phyloP scores from a whole-genome alignment of 2,113 vertebrate genomes.

The Pungitius pungitius region DNA sequence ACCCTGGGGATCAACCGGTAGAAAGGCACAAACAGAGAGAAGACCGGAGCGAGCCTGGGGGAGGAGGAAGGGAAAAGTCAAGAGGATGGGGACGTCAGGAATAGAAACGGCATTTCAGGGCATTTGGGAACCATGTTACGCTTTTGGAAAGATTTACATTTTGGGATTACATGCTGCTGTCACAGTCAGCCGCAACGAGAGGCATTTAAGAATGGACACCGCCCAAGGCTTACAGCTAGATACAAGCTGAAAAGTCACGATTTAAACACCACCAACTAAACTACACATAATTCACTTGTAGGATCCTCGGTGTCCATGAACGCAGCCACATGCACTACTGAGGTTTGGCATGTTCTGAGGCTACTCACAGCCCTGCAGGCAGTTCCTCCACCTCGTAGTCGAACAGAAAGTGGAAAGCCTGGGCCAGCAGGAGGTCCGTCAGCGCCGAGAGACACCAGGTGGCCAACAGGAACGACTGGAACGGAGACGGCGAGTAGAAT shows the following conservation, averaged over 20 bases:
- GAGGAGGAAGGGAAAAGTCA: neutral
- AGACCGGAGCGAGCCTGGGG: slow-evolving; percentile 90
- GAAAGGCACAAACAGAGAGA: slow-evolving; percentile 96
- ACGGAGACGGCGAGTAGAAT: slow-evolving; percentile 1
- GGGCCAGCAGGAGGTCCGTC: slow-evolving; percentile 73
- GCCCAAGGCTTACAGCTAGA: slow-evolving; percentile 8
- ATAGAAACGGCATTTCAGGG: neutral
- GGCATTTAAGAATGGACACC: neutral
- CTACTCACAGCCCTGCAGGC: slow-evolving; percentile 81
- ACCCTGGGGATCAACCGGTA: slow-evolving; percentile 91
- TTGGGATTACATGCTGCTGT: neutral
- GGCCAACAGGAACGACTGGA: slow-evolving; percentile 80
- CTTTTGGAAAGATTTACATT: neutral
- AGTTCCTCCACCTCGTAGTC: slow-evolving; percentile 79
- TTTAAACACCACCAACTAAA: neutral
- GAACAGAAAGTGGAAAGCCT: slow-evolving; percentile 71
- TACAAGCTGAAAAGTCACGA: slow-evolving; percentile 9
- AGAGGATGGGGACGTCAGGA: neutral
- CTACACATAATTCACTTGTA: neutral
- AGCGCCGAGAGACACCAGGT: slow-evolving; percentile 79
- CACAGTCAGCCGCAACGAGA: slow-evolving; percentile 7
- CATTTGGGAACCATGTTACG: neutral
- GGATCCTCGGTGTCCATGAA: neutral
- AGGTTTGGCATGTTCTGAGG: neutral
- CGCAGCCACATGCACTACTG: neutral